phyloP scores from a whole-genome alignment of 1,140 invertebrate species.

The Carcinoscorpius rotundicauda region DNA sequence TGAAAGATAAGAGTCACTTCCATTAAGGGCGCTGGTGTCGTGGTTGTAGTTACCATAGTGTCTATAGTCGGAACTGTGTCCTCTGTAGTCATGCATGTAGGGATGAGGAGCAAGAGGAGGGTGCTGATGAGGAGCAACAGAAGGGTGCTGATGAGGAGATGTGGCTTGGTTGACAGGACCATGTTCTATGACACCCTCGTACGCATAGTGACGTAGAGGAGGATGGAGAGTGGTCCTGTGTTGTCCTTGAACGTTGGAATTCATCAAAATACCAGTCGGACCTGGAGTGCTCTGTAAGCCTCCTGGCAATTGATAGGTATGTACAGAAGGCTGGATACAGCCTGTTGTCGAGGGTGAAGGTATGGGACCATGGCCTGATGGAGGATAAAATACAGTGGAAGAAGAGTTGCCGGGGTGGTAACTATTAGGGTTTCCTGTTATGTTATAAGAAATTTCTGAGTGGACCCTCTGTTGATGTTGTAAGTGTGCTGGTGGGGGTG shows the following conservation, averaged over 20 bases:
- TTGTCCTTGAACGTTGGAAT: constrained; percentile 6
- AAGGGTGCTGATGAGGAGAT: neutral
- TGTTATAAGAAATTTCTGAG: neutral
- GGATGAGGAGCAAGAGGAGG: neutral
- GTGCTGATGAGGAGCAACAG: constrained; percentile 5
- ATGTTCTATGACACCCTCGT: constrained; percentile 6
- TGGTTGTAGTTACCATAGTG: constrained; percentile 6
- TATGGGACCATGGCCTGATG: no score
- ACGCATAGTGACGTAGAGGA: constrained; percentile 11
- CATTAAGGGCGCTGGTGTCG: no score
- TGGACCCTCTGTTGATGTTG: constrained; percentile 8
- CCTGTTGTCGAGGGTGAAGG: constrained; percentile 6
- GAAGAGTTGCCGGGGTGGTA: no score
- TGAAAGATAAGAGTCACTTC: no score
- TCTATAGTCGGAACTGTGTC: neutral
- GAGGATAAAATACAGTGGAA: no score
- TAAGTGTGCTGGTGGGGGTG: constrained; percentile 10
- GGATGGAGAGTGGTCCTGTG: constrained; percentile 4
- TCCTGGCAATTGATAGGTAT: neutral
- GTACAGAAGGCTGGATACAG: constrained; percentile 11
- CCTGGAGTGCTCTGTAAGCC: neutral
- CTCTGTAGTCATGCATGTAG: constrained; percentile 1
- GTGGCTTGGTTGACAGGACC: constrained; percentile 4
- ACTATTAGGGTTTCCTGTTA: no score
- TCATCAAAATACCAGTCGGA: constrained; percentile 5